Evolutionary conservation across 92 coral and sea anemone genomes (phyloP), one percentile per base, ranked within the genome.

Genomic region (Metridium senile): DNA sequence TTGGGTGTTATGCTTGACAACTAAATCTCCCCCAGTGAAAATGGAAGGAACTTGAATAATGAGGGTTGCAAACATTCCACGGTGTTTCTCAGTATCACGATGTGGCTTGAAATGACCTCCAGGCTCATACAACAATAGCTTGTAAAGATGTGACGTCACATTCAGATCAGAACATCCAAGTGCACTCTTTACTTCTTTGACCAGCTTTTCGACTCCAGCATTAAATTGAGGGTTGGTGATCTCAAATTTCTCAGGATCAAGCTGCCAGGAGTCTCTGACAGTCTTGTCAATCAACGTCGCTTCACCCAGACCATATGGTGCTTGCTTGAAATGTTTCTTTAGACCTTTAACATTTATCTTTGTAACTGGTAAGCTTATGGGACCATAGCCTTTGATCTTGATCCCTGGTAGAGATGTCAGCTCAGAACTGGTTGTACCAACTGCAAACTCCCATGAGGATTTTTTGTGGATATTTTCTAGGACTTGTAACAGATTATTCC

Each of bases 21-120:
- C 34, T 9, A 79, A 19, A 54, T 79, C 74, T 45, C 84, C 84
- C 26, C 84, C 84, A 35, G 62, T 75, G 58, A 79, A 79, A 33
- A 34, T 25, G 1, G 84, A 79, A 26, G 84, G 84, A 28, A 79
- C 59, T 43, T 80, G 84, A 71, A 80, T 70, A 20, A 80, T 47
- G 39, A 80, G 63, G n/a, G 84, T 80, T 11, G 84, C 84, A 61
- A 80, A 80, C 84, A 80, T 80, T 20, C 84, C 78, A 18, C 22
- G 57, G 33, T 70, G 70, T 46, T 80, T 80, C 21, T 80, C 78
- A 0, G 78, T 80, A 59, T 80, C 78, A 6, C 84, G 22, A 28
- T 80, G 78, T 11, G 71, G 62, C 39, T 80, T 70, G 71, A 80
- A 80, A 61, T 80, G 84, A 21, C 84, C 84, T 54, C 84, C 84